Conservation (phyloP, 2,888 invertebrate genomes). For the Masnerella sp. region DNA sequence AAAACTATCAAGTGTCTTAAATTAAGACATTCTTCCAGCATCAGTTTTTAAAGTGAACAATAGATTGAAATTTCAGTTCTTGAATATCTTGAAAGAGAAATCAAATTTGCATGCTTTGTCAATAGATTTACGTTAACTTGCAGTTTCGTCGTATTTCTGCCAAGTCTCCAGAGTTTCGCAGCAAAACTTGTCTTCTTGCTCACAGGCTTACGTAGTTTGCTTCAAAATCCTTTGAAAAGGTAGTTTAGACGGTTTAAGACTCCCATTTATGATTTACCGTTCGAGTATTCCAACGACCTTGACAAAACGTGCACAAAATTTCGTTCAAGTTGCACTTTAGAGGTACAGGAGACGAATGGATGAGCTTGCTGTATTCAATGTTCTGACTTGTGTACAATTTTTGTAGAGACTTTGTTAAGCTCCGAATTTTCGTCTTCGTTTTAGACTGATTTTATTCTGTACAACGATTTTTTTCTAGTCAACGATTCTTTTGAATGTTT, state of each 20-base stretch:
- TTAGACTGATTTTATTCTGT: no score
- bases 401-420: no score
- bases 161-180: background rate
- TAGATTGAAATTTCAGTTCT: no score
- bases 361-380: conserved; percentile 25
- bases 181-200: background rate
- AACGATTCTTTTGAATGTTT: background rate
- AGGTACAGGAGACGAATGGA: conserved; percentile 14
- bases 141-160: no score
- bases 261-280: background rate
- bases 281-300: background rate
- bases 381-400: background rate
- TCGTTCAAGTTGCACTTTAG: conserved; percentile 24
- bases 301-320: conserved; percentile 11
- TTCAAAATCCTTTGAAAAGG: background rate
- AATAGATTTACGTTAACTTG: no score
- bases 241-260: conserved; percentile 4
- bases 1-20: no score
- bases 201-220: background rate
- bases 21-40: no score
- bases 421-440: no score
- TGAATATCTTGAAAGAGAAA: no score
- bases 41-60: no score
- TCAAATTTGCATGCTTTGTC: no score
- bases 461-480: no score